Evolutionary conservation across 2,888 invertebrate species (phyloP), one percentile per base, ranked within the genome.

Genomic region (Elysia crispata): DNA sequence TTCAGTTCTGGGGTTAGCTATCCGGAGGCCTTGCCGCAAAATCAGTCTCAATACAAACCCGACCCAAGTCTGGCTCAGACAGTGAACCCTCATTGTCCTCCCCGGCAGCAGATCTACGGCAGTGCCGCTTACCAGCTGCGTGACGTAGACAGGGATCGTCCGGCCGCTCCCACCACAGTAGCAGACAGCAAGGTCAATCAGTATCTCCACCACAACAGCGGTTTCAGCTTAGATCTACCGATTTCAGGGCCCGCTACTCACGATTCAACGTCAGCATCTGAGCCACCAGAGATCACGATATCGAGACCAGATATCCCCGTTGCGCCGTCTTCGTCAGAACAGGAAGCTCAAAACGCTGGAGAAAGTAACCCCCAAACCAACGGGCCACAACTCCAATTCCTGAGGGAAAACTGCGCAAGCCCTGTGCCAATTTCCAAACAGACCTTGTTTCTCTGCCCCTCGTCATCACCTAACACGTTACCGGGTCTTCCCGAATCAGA

Each of bases 351-450:
- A 41, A 41, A n/a, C n/a, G n/a, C n/a, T n/a, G n/a, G 41, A 11
- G 5, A 41, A 41, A 41, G 41, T 41, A 41, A 11, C 41, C 41
- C 3, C 3, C 50, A 49, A 20, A 41, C 20, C 1, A 31, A 50
- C 25, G 54, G 23, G 6, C 73, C 1, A 20, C 54, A 49, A n/a
- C 25, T 73, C 25, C 73, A 73, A 30, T 73, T 73, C 31, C 23
- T 73, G 28, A 49, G 73, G 50, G 73, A 73, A 73, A 50, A 73
- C 54, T 73, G 41, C 54, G 8, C 25, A 5, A 15, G 13, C 31
- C 75, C 75, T 31, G 33, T 60, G 8, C 75, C 75, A 18, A 73
- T 73, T 20, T 73, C 73, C 13, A 73, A 73, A 41, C 41, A 41
- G 41, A 41, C 41, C 41, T 41, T 41, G 41, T 41, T 41, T 41